Evolutionary conservation across 2,888 invertebrate genomes (phyloP).

Genomic region (Eledona agricola): DNA sequence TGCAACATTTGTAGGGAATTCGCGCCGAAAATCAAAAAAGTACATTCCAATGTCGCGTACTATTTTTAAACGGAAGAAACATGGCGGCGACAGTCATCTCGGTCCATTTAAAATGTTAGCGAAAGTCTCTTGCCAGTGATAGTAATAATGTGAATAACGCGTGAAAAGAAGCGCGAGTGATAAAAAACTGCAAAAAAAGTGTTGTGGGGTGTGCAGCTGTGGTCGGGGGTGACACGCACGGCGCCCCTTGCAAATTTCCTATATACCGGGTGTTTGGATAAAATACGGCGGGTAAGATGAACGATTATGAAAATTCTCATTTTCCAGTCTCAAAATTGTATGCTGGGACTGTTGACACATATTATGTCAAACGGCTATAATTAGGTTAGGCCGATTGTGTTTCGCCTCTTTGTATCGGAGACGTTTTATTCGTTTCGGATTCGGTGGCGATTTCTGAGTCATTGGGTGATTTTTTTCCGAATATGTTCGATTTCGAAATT

Average conservation of each 20-base stretch:
- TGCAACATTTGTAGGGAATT: slow-evolving; percentile 18
- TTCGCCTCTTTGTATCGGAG: slow-evolving; percentile 3
- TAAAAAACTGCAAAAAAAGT: slow-evolving; percentile 17
- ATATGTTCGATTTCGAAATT: slow-evolving; percentile 31
- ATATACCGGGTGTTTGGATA: slow-evolving; percentile 44
- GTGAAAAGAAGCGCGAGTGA: slow-evolving; percentile 11
- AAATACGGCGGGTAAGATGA: slow-evolving; percentile 40
- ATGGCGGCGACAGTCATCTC: slow-evolving; percentile 56
- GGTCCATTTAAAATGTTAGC: slow-evolving; percentile 52
- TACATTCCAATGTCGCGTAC: slow-evolving; percentile 56
- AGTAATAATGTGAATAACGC: slow-evolving; percentile 32
- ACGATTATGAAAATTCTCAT: not conserved
- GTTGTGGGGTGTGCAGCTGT: slow-evolving; percentile 4
- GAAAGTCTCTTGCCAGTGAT: slow-evolving; percentile 45
- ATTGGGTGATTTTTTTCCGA: slow-evolving; percentile 11
- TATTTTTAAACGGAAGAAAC: slow-evolving; percentile 61
- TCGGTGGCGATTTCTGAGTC: slow-evolving; percentile 8
- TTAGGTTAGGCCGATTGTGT: slow-evolving; percentile 59
- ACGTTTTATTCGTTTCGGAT: slow-evolving; percentile 2
- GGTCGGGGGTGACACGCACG: slow-evolving; percentile 34
- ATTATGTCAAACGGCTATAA: slow-evolving; percentile 55
- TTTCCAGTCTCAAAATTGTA: too few relatives aligned
- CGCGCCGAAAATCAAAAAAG: slow-evolving; percentile 40
- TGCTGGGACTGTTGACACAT: slow-evolving; percentile 38
- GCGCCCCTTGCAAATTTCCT: slow-evolving; percentile 22